Percentiles rank a stretch among this genome's conserved stretches.
Conservation (phyloP, 2,113 vertebrate species). For the Proteles cristata region DNA sequence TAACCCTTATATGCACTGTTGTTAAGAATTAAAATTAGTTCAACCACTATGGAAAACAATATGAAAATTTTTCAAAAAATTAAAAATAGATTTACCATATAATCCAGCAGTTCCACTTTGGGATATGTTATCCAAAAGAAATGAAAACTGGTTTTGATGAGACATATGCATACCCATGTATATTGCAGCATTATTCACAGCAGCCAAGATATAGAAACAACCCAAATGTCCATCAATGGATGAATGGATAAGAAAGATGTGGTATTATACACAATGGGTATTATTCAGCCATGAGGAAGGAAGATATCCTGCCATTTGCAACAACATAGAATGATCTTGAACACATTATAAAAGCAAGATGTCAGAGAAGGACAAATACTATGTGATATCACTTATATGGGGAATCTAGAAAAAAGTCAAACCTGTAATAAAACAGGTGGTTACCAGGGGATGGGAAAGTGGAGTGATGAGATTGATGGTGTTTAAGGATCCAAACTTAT, state of each 20-base stretch:
- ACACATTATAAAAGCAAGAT: neutral
- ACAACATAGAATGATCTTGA: neutral
- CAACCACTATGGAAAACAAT: neutral
- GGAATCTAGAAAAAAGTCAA: neutral
- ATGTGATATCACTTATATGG: neutral
- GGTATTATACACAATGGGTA: neutral
- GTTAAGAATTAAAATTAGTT: neutral
- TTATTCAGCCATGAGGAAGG: neutral
- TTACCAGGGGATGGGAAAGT: neutral
- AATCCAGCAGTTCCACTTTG: neutral
- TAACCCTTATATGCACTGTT: neutral
- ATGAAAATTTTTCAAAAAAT: neutral
- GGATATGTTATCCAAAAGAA: neutral
- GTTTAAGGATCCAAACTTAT: neutral
- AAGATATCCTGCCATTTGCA: neutral
- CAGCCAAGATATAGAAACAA: neutral
- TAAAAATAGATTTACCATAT: neutral
- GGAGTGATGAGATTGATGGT: neutral
- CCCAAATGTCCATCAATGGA: neutral
- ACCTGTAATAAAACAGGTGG: neutral
- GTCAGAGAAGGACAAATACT: neutral
- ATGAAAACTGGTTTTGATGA: neutral
- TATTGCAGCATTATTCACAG: neutral
- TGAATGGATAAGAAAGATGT: neutral
- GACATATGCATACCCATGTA: neutral